phyloP scores from a whole-genome alignment of 2,113 vertebrate genomes.

The Amazona guildingii region DNA sequence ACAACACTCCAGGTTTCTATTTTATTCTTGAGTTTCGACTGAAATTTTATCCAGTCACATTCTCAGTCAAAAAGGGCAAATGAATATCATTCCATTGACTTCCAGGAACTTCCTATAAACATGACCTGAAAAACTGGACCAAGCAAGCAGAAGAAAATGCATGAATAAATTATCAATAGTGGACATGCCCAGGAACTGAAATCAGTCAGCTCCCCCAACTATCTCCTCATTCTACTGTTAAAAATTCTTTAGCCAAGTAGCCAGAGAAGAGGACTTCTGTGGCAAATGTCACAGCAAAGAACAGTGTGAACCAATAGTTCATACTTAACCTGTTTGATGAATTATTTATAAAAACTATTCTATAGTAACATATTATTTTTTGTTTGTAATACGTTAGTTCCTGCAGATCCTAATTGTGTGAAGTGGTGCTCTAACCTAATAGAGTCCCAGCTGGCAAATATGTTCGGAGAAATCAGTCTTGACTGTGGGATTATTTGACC shows the following conservation, averaged over 20 bases:
- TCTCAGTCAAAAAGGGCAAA: background rate
- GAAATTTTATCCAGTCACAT: background rate
- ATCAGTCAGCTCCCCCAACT: background rate
- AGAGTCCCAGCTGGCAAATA: conserved; percentile 23
- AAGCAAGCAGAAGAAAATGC: background rate
- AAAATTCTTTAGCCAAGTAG: background rate
- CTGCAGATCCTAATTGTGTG: background rate
- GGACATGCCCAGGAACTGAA: background rate
- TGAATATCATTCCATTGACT: background rate
- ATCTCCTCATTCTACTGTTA: background rate
- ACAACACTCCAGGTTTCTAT: background rate
- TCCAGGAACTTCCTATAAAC: background rate
- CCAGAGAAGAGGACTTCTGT: background rate
- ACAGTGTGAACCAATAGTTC: background rate
- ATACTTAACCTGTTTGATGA: background rate
- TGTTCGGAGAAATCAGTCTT: background rate
- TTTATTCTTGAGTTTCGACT: background rate
- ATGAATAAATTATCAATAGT: conserved; percentile 13
- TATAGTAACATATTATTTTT: background rate
- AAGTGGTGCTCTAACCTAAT: background rate
- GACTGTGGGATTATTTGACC: background rate
- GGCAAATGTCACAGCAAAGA: background rate
- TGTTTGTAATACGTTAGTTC: background rate
- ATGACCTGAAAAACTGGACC: background rate
- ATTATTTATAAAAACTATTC: conserved; percentile 24